phyloP scores from a whole-genome alignment of 2,113 vertebrate genomes.

The Cryptomyrus ogoouensis region DNA sequence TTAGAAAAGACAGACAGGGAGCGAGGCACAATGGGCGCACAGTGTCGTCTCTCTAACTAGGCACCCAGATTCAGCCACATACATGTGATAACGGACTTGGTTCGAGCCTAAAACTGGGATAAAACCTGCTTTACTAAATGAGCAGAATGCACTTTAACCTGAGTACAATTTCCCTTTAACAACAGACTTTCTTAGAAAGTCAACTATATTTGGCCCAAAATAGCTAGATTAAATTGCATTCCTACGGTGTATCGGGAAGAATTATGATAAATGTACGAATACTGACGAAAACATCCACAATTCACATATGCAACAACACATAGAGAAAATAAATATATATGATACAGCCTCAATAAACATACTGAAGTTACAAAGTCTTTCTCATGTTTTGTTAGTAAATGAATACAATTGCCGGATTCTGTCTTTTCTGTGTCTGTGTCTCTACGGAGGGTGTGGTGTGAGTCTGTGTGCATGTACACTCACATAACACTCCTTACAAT shows the following conservation, averaged over 20 bases:
- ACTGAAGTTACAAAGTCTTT: neutral
- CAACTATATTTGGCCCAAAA: neutral
- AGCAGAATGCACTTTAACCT: neutral
- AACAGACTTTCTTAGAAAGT: neutral
- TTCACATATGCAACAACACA: neutral
- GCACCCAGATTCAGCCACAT: neutral
- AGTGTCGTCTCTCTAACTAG: neutral
- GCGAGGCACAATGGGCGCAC: neutral
- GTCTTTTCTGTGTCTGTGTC: neutral
- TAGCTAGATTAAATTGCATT: neutral
- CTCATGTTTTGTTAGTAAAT: neutral
- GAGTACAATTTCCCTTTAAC: neutral
- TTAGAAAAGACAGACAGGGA: constrained; percentile 43
- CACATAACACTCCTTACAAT: neutral
- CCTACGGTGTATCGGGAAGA: neutral
- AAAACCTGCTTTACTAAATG: neutral
- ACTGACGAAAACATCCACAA: neutral
- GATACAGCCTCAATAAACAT: neutral
- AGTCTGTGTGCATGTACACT: neutral
- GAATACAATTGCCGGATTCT: neutral
- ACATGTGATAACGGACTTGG: neutral
- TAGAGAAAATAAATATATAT: neutral
- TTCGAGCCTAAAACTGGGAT: neutral
- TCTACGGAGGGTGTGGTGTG: neutral
- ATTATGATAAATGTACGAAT: neutral